Evolutionary conservation across 2,113 vertebrate genomes (phyloP).

Genomic region (Ochotona curzoniae): DNA sequence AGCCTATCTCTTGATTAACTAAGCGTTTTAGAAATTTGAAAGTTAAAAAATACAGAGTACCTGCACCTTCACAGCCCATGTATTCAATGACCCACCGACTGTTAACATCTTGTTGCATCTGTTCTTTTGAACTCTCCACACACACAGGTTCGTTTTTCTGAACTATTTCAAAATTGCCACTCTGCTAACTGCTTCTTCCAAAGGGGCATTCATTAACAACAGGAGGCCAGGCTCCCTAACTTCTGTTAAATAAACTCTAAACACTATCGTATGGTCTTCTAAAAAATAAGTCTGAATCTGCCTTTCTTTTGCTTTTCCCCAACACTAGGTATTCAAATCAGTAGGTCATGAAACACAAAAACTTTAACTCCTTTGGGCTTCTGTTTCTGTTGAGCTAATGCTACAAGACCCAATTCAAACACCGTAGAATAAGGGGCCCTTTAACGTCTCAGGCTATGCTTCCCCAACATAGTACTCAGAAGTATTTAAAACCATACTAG

Average conservation of each 20-base stretch:
- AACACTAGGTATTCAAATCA: not conserved
- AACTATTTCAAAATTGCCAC: constrained; percentile 28
- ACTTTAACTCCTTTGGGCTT: not conserved
- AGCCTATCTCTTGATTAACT: not conserved
- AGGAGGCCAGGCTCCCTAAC: not conserved
- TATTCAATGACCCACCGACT: not conserved
- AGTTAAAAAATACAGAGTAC: not conserved
- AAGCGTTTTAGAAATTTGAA: constrained; percentile 35
- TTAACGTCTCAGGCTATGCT: constrained; percentile 9
- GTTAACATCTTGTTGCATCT: not conserved
- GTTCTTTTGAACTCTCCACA: not conserved
- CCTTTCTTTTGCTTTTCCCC: constrained; percentile 7
- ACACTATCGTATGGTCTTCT: not conserved
- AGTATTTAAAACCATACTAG: not conserved
- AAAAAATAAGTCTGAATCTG: not conserved
- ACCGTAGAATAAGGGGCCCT: not conserved
- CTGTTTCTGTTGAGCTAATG: not conserved
- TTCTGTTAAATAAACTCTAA: not conserved
- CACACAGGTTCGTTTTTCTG: not conserved
- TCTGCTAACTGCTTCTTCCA: not conserved
- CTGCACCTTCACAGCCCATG: not conserved
- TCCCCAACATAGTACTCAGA: not conserved
- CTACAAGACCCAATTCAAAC: not conserved
- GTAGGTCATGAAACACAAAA: not conserved
- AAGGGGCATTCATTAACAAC: constrained; percentile 31